A percentile compares a stretch with the other conserved stretches of the same genome.
Evolutionary conservation across 2,113 vertebrate species (phyloP).

Genomic region (Xiphophorus maculatus): DNA sequence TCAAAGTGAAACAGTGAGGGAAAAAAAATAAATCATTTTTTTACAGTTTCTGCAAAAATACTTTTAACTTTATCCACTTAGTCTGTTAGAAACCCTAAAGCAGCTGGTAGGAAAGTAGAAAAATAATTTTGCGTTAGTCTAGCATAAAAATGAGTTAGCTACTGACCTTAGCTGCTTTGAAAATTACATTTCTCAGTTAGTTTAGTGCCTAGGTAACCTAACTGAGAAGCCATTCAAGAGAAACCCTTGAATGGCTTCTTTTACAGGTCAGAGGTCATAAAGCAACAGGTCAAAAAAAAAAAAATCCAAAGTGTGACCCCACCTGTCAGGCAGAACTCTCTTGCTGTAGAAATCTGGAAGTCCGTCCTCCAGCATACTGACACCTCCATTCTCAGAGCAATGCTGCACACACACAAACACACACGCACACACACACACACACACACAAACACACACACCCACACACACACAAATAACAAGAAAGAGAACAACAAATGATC

Average conservation of each 20-base stretch:
- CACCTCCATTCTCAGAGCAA: constrained; percentile 84
- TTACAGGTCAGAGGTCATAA: neutral
- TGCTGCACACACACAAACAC: constrained; percentile 57
- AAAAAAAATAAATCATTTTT: too few species aligned
- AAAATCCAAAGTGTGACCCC: neutral
- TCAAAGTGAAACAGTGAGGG: too few species aligned
- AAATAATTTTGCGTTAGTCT: too few species aligned
- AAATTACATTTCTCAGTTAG: neutral
- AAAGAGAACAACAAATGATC: constrained; percentile 33
- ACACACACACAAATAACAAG: constrained; percentile 28
- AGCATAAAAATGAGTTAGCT: too few species aligned
- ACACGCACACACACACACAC: constrained; percentile 18
- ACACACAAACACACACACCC: constrained; percentile 24
- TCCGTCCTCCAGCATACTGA: constrained; percentile 86
- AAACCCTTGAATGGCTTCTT: neutral
- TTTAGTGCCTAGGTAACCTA: neutral
- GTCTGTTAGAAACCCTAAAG: too few species aligned
- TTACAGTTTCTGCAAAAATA: too few species aligned
- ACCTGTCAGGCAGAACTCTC: constrained; percentile 89
- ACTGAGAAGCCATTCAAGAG: neutral
- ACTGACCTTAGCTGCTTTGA: neutral
- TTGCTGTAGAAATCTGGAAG: constrained; percentile 90
- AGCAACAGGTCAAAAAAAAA: neutral
- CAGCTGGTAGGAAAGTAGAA: too few species aligned
- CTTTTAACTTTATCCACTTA: too few species aligned